phyloP scores from a whole-genome alignment of 2,888 invertebrate species.

The Macaria notata region DNA sequence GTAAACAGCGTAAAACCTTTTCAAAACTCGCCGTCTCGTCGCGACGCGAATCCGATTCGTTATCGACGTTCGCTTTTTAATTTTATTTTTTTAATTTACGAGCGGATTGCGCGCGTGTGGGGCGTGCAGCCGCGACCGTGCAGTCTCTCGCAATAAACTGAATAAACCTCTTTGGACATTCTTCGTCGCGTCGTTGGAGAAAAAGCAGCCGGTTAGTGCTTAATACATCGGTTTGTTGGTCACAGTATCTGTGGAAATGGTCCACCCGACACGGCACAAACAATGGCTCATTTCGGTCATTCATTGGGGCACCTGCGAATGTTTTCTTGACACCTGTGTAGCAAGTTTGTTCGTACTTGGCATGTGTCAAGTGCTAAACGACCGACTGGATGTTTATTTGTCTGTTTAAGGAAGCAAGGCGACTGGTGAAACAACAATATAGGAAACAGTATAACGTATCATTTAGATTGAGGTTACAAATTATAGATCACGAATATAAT shows the following conservation, averaged over 20 bases:
- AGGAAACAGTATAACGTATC: too few relatives aligned
- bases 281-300: constrained; percentile 41
- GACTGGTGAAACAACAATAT: too few relatives aligned
- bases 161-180: constrained; percentile 31
- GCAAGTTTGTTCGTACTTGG: too few relatives aligned
- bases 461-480: too few relatives aligned
- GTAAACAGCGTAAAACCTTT: constrained; percentile 53
- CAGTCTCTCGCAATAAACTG: constrained; percentile 56
- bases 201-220: constrained; percentile 37
- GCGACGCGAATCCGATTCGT: constrained; percentile 40
- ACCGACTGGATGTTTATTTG: too few relatives aligned
- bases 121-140: constrained; percentile 57
- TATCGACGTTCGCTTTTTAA: constrained; percentile 37
- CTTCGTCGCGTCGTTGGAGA: constrained; percentile 37
- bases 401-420: too few relatives aligned
- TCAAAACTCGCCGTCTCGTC: constrained; percentile 44
- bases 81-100: constrained; percentile 26
- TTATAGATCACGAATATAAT: too few relatives aligned
- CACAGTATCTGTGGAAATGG: constrained; percentile 28
- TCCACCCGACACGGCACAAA: constrained; percentile 25
- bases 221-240: constrained; percentile 33
- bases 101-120: constrained; percentile 35
- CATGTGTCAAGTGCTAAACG: too few relatives aligned
- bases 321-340: constrained; percentile 12
- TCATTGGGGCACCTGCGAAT: constrained; percentile 29